phyloP scores from a whole-genome alignment of 1,140 invertebrate species.

The Doryteuthis pealeii region DNA sequence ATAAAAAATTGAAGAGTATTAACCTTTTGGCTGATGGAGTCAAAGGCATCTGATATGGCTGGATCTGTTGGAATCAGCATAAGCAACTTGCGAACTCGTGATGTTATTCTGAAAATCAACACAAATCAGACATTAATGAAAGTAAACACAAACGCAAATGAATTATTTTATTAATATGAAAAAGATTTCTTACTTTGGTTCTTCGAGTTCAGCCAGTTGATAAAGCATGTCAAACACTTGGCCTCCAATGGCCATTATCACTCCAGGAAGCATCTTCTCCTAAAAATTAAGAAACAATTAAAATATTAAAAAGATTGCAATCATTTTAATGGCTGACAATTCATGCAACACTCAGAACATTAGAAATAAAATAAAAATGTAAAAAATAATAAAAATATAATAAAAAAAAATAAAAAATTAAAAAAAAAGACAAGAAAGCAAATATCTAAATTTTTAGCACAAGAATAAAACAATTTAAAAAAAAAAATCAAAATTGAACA shows the following conservation, averaged over 20 bases:
- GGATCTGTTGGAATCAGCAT: slow-evolving; percentile 65
- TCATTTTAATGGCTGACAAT: neutral
- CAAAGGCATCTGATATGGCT: slow-evolving; percentile 59
- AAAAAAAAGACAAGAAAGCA: no score
- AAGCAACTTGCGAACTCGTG: slow-evolving; percentile 60
- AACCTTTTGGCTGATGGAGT: slow-evolving; percentile 57
- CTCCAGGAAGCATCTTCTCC: slow-evolving; percentile 64
- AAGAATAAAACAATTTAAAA: no score
- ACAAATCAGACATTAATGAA: no score
- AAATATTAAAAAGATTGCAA: no score
- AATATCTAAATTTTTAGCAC: no score
- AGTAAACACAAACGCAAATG: no score
- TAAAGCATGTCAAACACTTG: slow-evolving; percentile 65
- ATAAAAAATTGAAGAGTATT: slow-evolving; percentile 15
- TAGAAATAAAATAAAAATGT: neutral
- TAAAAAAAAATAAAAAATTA: no score
- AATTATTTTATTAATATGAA: no score
- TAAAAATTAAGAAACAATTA: slow-evolving; percentile 28
- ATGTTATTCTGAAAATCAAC: slow-evolving; percentile 55
- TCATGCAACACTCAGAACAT: neutral
- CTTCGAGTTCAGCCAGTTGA: slow-evolving; percentile 61
- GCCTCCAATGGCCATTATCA: slow-evolving; percentile 63
- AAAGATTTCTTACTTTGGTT: slow-evolving; percentile 55
- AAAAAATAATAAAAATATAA: no score
- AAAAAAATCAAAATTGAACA: no score